These are phyloP conservation scores for Callaeas wilsoni DNA, from an alignment of 2,113 vertebrate species.

Conservation along the genomic window DNA sequence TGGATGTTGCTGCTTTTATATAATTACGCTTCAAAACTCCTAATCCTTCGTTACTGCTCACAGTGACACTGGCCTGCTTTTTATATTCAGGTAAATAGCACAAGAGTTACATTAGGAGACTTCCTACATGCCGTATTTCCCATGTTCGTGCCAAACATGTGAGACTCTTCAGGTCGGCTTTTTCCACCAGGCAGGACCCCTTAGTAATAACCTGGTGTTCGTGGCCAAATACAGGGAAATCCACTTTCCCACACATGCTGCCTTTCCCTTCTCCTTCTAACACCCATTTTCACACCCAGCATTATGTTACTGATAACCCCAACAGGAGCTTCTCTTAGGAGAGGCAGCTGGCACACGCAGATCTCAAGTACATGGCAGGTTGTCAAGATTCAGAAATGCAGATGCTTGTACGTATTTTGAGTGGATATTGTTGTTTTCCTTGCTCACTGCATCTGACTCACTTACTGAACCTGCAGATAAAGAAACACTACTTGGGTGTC, in stretches of 20 bases:
- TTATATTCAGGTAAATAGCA: not conserved
- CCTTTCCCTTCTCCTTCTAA: not conserved
- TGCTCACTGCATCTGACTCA: not conserved
- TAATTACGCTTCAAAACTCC: not conserved
- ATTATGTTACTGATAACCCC: not conserved
- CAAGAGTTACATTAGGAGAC: not conserved
- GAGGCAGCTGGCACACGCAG: fast-evolving
- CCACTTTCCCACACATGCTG: fast-evolving
- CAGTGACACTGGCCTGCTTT: not conserved
- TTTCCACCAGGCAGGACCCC: not conserved
- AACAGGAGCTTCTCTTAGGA: not conserved
- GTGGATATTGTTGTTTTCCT: not conserved
- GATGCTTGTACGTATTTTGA: not conserved
- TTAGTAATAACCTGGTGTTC: not conserved
- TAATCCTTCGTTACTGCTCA: not conserved
- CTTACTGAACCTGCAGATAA: not conserved
- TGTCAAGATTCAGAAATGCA: not conserved
- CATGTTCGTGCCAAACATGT: fast-evolving
- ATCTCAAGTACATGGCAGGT: not conserved
- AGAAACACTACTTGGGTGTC: not conserved
- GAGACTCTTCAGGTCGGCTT: not conserved
- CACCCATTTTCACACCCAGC: fast-evolving
- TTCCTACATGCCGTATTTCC: not conserved
- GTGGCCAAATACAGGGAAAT: not conserved
- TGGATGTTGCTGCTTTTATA: not conserved